These are phyloP conservation scores for Xylota sylvarum DNA, from an alignment of 2,888 invertebrate genomes.

Conservation along the genomic window DNA sequence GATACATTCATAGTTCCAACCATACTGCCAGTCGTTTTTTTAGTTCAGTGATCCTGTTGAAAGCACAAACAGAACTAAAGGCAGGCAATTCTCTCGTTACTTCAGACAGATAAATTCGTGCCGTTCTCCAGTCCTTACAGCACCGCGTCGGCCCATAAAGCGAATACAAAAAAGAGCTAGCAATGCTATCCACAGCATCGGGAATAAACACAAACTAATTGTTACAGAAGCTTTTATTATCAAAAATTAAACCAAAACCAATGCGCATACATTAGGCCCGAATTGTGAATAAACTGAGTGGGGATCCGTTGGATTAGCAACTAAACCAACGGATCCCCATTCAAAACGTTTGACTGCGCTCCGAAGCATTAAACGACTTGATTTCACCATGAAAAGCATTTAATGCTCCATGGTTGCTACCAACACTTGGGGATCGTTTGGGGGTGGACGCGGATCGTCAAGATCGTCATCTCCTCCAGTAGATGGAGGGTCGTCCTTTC, in stretches of 20 bases:
- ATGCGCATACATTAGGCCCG: background rate
- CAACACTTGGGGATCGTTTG: conserved; percentile 85
- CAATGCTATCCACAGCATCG: too few relatives aligned
- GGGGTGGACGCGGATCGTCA: conserved; percentile 79
- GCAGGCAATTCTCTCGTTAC: too few relatives aligned
- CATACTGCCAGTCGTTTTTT: too few relatives aligned
- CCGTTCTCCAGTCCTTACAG: too few relatives aligned
- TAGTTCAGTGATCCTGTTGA: too few relatives aligned
- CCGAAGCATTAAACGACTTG: conserved; percentile 5
- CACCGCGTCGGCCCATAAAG: too few relatives aligned
- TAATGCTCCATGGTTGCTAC: conserved; percentile 84
- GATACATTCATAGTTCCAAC: too few relatives aligned
- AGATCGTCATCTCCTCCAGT: conserved; percentile 82
- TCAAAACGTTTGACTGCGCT: conserved; percentile 23
- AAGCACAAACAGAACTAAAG: too few relatives aligned
- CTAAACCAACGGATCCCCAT: conserved; percentile 67
- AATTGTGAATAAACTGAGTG: background rate
- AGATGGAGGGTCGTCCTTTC: conserved; percentile 83
- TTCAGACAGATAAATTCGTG: too few relatives aligned
- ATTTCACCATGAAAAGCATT: conserved; percentile 29
- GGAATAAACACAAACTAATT: background rate
- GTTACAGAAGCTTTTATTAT: conserved; percentile 60
- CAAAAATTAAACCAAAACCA: conserved; percentile 62
- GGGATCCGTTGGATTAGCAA: conserved; percentile 55
- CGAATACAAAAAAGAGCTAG: too few relatives aligned